phyloP scores from a whole-genome alignment of 2,797 vertebrate species.

The Monodelphis domestica region DNA sequence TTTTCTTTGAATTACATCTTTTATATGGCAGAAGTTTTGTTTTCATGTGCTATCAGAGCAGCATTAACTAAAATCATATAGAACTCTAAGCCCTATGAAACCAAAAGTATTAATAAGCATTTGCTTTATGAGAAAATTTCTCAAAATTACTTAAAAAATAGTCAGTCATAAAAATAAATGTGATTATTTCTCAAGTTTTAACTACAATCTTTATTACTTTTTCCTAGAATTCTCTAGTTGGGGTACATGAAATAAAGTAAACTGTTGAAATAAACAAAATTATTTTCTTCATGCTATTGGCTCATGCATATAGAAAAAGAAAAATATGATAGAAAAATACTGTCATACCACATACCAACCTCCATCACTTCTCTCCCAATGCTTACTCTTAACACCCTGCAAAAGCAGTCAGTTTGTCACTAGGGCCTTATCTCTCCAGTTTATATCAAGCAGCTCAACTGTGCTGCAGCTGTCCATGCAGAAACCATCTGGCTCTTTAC shows the following conservation, averaged over 20 bases:
- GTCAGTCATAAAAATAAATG: conserved; percentile 44
- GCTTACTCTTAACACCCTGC: conserved; percentile 24
- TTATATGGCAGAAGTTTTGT: conserved; percentile 23
- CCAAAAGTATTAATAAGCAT: conserved; percentile 8
- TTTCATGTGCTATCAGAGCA: neutral
- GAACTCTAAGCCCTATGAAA: neutral
- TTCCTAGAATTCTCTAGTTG: conserved; percentile 44
- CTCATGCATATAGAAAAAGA: neutral
- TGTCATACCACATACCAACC: neutral
- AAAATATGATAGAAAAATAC: conserved; percentile 44
- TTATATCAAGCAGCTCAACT: conserved; percentile 72
- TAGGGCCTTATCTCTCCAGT: conserved; percentile 72
- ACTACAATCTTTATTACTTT: conserved; percentile 31
- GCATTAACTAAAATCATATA: neutral
- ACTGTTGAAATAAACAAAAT: conserved; percentile 61
- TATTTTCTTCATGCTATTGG: conserved; percentile 16
- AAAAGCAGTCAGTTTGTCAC: conserved; percentile 68
- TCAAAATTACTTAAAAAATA: neutral
- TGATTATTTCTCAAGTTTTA: conserved; percentile 41
- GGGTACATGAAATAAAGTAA: conserved; percentile 19
- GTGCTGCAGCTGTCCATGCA: conserved; percentile 76
- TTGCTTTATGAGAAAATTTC: conserved; percentile 51
- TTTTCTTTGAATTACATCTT: conserved; percentile 31
- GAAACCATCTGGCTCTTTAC: conserved; percentile 78
- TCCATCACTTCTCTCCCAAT: conserved; percentile 42